phyloP scores from a whole-genome alignment of 2,113 vertebrate genomes.

The Silurus meridionalis region DNA sequence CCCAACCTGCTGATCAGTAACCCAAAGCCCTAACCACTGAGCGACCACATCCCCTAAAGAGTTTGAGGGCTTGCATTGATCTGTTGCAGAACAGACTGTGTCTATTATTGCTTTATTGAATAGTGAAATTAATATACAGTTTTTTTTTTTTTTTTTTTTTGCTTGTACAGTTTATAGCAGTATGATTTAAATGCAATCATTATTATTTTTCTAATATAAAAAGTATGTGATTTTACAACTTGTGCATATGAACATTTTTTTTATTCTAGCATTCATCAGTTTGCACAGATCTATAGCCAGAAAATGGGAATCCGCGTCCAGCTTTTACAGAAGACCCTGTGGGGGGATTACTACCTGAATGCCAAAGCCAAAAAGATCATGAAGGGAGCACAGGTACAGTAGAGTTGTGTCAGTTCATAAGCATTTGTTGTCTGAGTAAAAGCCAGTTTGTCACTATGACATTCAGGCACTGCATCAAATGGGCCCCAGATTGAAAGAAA shows the following conservation, averaged over 20 bases:
- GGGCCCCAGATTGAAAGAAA: no score
- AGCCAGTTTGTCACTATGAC: no score
- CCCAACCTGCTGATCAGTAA: no score
- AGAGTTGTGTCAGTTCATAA: background rate
- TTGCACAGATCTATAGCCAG: constrained; percentile 89
- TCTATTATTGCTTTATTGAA: background rate
- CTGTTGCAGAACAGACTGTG: background rate
- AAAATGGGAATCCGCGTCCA: constrained; percentile 84
- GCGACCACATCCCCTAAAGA: no score
- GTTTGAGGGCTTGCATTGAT: background rate
- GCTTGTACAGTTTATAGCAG: background rate
- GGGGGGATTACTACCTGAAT: constrained; percentile 95
- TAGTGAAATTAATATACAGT: background rate
- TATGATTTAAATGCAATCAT: background rate
- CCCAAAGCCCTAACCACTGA: no score
- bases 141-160: no score
- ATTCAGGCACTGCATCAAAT: no score
- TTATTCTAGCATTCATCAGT: constrained; percentile 83
- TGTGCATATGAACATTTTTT: constrained; percentile 40
- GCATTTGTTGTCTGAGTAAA: background rate
- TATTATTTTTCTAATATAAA: background rate
- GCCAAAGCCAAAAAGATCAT: constrained; percentile 93
- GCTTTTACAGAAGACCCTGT: constrained; percentile 88
- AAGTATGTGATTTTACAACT: background rate
- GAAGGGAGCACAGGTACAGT: constrained; percentile 91